Percentiles rank a stretch among this genome's conserved stretches.
Conservation (phyloP, 1,140 invertebrate genomes). For the Teleogryllus occipitalis region DNA sequence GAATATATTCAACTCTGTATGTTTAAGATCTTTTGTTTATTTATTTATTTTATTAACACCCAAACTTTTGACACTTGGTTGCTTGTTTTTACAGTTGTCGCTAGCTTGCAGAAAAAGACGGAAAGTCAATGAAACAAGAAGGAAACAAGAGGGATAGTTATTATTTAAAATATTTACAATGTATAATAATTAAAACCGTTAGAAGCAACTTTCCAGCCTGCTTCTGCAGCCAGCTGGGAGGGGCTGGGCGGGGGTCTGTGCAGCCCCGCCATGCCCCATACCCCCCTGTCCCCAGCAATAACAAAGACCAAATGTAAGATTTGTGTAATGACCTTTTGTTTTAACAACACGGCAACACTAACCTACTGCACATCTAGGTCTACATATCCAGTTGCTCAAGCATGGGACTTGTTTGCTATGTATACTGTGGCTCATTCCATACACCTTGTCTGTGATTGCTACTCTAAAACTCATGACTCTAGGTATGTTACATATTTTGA, state of each 20-base stretch:
- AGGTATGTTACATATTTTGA: slow-evolving; percentile 13
- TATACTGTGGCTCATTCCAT: slow-evolving; percentile 22
- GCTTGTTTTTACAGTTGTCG: slow-evolving; percentile 19
- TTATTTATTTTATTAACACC: slow-evolving; percentile 24
- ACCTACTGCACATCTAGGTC: slow-evolving; percentile 29
- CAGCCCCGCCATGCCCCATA: neutral
- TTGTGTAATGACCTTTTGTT: slow-evolving; percentile 22
- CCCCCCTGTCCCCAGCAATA: slow-evolving; percentile 18
- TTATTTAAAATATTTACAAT: slow-evolving; percentile 29
- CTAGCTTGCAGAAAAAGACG: slow-evolving; percentile 12
- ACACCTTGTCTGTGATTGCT: slow-evolving; percentile 18
- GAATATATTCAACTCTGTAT: slow-evolving; percentile 23
- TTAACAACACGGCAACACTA: slow-evolving; percentile 28
- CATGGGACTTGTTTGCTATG: slow-evolving; percentile 21
- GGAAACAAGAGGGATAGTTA: slow-evolving; percentile 21
- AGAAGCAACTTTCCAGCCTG: slow-evolving; percentile 22
- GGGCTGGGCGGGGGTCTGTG: neutral
- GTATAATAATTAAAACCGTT: slow-evolving; percentile 25
- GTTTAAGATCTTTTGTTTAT: slow-evolving; percentile 24
- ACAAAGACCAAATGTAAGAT: slow-evolving; percentile 24
- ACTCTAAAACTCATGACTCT: slow-evolving; percentile 22
- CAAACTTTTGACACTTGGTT: slow-evolving; percentile 23
- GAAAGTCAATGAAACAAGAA: slow-evolving; percentile 21
- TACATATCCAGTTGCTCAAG: slow-evolving; percentile 26
- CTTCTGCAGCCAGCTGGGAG: slow-evolving; percentile 19